Percentiles rank a stretch among this genome's conserved stretches.
phyloP scores from a whole-genome alignment of 2,888 invertebrate species.

The Caenorhabditis imperialis region DNA sequence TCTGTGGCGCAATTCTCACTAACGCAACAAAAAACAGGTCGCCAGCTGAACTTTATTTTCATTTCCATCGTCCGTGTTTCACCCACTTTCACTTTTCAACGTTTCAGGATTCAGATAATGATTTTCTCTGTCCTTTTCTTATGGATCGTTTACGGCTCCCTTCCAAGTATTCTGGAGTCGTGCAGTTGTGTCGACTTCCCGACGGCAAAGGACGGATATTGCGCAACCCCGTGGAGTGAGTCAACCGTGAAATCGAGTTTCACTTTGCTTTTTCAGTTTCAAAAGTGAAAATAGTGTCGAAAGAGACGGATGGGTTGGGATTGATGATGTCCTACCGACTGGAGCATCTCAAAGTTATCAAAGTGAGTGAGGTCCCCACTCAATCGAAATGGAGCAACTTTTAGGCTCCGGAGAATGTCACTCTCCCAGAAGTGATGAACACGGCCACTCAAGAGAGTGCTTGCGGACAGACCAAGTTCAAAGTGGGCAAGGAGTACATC shows the following conservation, averaged over 20 bases:
- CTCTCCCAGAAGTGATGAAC: conserved; percentile 37
- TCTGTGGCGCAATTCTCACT: neutral
- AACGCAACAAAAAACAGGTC: conserved; percentile 29
- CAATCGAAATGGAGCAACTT: neutral
- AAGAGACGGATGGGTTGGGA: conserved; percentile 41
- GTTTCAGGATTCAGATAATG: conserved; percentile 24
- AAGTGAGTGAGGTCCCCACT: conserved; percentile 20
- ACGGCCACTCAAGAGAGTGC: conserved; percentile 48
- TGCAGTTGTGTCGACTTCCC: conserved; percentile 28
- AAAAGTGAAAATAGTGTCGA: conserved; percentile 48
- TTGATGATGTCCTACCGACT: conserved; percentile 44
- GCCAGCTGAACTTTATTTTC: conserved; percentile 34
- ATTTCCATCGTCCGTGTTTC: conserved; percentile 8
- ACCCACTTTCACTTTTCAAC: neutral
- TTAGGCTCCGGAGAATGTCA: conserved; percentile 25
- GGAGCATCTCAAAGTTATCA: conserved; percentile 44
- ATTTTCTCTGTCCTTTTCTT: conserved; percentile 2
- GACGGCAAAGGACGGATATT: conserved; percentile 46
- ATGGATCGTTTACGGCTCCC: neutral
- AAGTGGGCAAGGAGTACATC: conserved; percentile 46
- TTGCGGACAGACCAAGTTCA: conserved; percentile 47
- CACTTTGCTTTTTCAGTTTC: conserved; percentile 31
- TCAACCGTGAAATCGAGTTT: conserved; percentile 5
- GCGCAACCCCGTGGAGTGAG: conserved; percentile 50
- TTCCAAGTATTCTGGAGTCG: conserved; percentile 12